A percentile compares a stretch with the other conserved stretches of the same genome.
phyloP scores from a whole-genome alignment of 1,140 invertebrate genomes.

The Drosophila santomea region DNA sequence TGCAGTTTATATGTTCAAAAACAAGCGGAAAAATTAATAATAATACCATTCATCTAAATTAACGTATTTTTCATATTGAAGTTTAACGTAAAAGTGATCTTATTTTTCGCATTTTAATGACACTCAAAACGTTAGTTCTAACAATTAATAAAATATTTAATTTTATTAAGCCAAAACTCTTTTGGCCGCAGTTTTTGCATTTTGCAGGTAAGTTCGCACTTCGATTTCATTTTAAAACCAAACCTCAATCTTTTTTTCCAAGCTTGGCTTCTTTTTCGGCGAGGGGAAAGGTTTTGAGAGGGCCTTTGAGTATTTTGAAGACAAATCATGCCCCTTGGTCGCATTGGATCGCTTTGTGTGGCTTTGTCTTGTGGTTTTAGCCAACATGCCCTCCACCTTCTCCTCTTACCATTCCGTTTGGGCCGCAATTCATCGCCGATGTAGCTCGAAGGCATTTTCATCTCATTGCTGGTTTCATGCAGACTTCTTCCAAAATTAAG shows the following conservation, averaged over 20 bases:
- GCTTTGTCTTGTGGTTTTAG: conserved; percentile 61
- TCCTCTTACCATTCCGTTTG: background rate
- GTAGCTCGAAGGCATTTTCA: conserved; percentile 58
- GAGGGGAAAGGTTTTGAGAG: background rate
- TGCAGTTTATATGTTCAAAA: too few species aligned
- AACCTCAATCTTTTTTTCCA: conserved; percentile 29
- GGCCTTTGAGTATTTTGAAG: conserved; percentile 62
- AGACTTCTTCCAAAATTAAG: conserved; percentile 71
- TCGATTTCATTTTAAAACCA: conserved; percentile 22
- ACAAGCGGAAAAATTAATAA: background rate
- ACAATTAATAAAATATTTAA: too few species aligned
- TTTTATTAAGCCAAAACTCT: too few species aligned
- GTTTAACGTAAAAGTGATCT: too few species aligned
- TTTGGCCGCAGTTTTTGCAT: too few species aligned
- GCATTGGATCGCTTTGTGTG: conserved; percentile 63
- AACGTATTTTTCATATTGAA: too few species aligned
- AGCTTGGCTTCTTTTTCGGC: conserved; percentile 3
- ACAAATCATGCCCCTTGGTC: conserved; percentile 76
- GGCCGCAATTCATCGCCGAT: conserved; percentile 48
- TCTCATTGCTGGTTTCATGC: conserved; percentile 40
- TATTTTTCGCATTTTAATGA: too few species aligned
- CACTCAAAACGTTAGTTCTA: too few species aligned
- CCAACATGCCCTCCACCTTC: background rate
- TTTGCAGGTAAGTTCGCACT: conserved; percentile 9
- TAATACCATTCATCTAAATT: background rate